phyloP scores from a whole-genome alignment of 2,113 vertebrate species.

The Hystrix brachyura region DNA sequence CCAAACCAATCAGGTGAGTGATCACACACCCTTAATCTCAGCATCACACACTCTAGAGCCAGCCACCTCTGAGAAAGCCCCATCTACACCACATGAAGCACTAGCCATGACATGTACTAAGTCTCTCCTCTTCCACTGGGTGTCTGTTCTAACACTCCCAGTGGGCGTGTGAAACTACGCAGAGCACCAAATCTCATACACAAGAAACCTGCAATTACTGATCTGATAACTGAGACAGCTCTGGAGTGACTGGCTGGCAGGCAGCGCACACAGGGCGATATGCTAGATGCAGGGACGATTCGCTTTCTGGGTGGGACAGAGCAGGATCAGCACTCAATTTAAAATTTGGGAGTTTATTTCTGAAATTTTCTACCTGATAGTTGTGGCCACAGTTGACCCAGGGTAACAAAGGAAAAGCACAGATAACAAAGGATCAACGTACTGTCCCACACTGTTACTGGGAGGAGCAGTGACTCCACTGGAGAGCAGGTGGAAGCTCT shows the following conservation, averaged over 20 bases:
- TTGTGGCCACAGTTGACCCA: neutral
- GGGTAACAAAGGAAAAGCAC: neutral
- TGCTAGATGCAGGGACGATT: fast-evolving
- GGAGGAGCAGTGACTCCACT: neutral
- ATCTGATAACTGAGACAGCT: neutral
- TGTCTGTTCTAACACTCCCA: neutral
- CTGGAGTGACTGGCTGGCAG: neutral
- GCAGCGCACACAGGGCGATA: too few species aligned
- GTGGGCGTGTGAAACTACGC: too few species aligned
- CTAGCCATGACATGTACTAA: too few species aligned
- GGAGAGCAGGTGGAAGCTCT: neutral
- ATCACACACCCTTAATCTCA: too few species aligned
- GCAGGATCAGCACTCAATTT: neutral
- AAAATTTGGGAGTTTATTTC: neutral
- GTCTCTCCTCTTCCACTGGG: neutral
- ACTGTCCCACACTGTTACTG: fast-evolving
- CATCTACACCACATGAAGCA: too few species aligned
- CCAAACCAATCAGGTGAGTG: too few species aligned
- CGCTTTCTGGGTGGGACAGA: too few species aligned
- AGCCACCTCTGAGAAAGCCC: too few species aligned
- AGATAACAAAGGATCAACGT: fast-evolving
- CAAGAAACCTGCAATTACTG: fast-evolving
- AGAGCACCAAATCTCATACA: neutral
- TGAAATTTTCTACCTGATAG: neutral
- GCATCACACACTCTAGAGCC: too few species aligned